phyloP scores from a whole-genome alignment of 2,888 invertebrate genomes.

The Spodoptera exigua region DNA sequence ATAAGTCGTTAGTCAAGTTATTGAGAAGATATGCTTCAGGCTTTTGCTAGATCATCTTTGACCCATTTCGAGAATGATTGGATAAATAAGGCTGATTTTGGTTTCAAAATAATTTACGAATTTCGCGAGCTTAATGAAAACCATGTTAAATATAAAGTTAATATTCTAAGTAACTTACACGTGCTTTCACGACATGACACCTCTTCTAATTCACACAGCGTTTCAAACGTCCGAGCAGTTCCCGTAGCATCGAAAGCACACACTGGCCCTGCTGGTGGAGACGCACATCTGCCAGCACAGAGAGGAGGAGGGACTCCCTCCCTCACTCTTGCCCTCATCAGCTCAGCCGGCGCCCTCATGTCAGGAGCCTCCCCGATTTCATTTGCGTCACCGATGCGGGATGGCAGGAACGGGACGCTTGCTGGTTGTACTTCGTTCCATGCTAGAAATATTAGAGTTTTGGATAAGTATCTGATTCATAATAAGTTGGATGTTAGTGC shows the following conservation, averaged over 20 bases:
- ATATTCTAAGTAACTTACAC: conserved; percentile 77
- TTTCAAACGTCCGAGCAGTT: conserved; percentile 88
- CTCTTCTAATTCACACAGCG: conserved; percentile 88
- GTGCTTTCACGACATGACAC: conserved; percentile 89
- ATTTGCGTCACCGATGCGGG: conserved; percentile 69
- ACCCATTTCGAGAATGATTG: too few species aligned
- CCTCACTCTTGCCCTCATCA: conserved; percentile 71
- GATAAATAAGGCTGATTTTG: too few species aligned
- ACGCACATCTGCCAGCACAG: conserved; percentile 78
- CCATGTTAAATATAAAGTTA: not conserved
- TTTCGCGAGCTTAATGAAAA: too few species aligned
- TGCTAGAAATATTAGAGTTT: conserved; percentile 66
- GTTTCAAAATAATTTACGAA: too few species aligned
- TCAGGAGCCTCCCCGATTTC: conserved; percentile 63
- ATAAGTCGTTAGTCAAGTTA: too few species aligned
- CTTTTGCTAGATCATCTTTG: too few species aligned
- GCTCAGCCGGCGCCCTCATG: conserved; percentile 67
- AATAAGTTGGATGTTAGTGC: too few species aligned
- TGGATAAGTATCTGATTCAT: not conserved
- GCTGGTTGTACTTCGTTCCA: conserved; percentile 76
- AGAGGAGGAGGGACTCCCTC: conserved; percentile 84
- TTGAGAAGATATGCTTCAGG: too few species aligned
- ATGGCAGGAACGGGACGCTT: conserved; percentile 75
- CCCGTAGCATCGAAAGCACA: conserved; percentile 90
- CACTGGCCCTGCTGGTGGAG: conserved; percentile 86